Conservation (phyloP, 2,797 vertebrate species). For the Gambelia wislizenii region DNA sequence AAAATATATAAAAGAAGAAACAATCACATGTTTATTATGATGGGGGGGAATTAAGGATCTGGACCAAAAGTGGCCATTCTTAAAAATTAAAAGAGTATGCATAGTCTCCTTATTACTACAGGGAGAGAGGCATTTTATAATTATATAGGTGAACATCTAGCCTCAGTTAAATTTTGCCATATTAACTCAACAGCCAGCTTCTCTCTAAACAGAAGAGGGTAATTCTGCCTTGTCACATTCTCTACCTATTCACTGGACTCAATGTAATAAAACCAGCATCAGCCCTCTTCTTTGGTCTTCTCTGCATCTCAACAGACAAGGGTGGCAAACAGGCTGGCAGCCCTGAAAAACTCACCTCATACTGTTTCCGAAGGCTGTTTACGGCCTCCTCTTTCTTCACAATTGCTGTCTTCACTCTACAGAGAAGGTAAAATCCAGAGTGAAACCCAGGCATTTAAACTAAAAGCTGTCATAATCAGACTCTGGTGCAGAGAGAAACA, state of each 20-base stretch:
- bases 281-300: too few relatives aligned
- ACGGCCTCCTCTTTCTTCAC: slow-evolving; percentile 91
- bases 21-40: background rate
- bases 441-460: background rate
- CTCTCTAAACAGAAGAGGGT: background rate
- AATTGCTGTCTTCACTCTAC: slow-evolving; percentile 91
- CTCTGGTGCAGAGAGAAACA: too few relatives aligned
- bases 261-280: background rate
- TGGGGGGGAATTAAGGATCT: background rate
- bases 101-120: background rate
- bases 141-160: background rate
- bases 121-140: background rate
- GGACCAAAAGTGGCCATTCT: background rate
- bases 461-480: background rate
- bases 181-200: background rate
- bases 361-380: slow-evolving; percentile 87
- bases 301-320: background rate
- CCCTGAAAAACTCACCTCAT: slow-evolving; percentile 82
- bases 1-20: background rate
- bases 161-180: background rate
- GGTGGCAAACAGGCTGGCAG: fast-evolving
- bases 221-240: background rate
- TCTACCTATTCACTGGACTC: background rate
- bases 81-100: background rate
- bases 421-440: fast-evolving